Evolutionary conservation across 2,888 invertebrate genomes (phyloP), one percentile per base, ranked within the genome.

Genomic region (Lottia gigantea): DNA sequence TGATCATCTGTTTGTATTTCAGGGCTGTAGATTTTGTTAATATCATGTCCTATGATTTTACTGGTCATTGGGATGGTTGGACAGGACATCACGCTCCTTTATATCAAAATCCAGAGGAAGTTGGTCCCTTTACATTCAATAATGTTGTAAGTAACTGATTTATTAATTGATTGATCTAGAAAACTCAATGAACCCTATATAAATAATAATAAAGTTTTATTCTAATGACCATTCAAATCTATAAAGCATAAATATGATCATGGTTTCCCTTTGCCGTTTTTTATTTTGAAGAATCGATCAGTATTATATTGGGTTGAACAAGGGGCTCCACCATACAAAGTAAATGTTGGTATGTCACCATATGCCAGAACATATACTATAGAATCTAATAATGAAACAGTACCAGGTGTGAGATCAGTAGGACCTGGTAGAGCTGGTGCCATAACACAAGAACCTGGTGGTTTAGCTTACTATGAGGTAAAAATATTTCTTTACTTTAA

Each of bases 321-420:
- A 12, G 55, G 55, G 14, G 14, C 55, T 12, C 55, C 55, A 23
- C 55, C 55, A 8, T 23, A 23, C 19, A 55, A 55, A 23, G 15
- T 55, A n/a, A 55, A 55, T 55, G 55, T 55, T 19, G 55, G 55
- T 55, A 55, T 55, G 14, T 55, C 55, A 12, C 55, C 55, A 4
- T 55, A 55, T 55, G 55, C 55, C 4, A 55, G 55, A 55, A 55
- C 55, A 55, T 55, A 19, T 55, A 55, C 55, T 23, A 55, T 55
- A 55, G 12, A 55, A 11, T 11, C 23, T 14, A 14, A 55, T 55
- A 55, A 55, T 23, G 23, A 55, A 23, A 55, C 55, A 23, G 19
- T 7, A 19, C 19, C 55, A 23, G 55, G 55, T 55, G 23, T 19
- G 4, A 19, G 19, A 55, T 55, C 55, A 23, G 7, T 55, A 12